Evolutionary conservation across 2,113 vertebrate species (phyloP).

Genomic region (Pelecanoides urinatrix): DNA sequence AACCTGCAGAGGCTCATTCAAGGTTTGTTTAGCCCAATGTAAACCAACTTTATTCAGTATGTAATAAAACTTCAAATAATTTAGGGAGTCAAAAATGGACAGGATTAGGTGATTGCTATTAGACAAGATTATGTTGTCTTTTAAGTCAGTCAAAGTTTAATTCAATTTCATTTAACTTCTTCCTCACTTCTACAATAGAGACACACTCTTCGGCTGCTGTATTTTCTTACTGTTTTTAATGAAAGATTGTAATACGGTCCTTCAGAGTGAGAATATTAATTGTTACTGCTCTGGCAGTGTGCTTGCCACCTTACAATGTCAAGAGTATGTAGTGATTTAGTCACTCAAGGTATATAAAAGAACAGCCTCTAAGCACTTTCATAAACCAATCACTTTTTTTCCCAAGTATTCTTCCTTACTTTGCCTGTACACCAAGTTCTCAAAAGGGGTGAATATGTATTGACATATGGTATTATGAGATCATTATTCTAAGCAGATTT

Average conservation of each 20-base stretch:
- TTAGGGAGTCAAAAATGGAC: neutral
- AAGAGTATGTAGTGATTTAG: neutral
- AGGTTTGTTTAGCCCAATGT: neutral
- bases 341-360: neutral
- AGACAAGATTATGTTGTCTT: neutral
- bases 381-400: neutral
- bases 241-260: neutral
- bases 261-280: neutral
- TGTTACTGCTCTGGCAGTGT: neutral
- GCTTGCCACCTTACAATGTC: neutral
- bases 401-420: neutral
- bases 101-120: neutral
- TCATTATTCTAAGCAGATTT: neutral
- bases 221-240: neutral
- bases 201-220: neutral
- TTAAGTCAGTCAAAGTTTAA: neutral
- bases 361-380: neutral
- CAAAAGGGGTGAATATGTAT: neutral
- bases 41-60: neutral
- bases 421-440: neutral
- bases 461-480: neutral
- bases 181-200: neutral
- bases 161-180: neutral
- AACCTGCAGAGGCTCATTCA: neutral
- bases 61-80: neutral